Evolutionary conservation across 2,888 invertebrate genomes (phyloP), one percentile per base, ranked within the genome.

Genomic region (Trissolcus brochymenae): DNA sequence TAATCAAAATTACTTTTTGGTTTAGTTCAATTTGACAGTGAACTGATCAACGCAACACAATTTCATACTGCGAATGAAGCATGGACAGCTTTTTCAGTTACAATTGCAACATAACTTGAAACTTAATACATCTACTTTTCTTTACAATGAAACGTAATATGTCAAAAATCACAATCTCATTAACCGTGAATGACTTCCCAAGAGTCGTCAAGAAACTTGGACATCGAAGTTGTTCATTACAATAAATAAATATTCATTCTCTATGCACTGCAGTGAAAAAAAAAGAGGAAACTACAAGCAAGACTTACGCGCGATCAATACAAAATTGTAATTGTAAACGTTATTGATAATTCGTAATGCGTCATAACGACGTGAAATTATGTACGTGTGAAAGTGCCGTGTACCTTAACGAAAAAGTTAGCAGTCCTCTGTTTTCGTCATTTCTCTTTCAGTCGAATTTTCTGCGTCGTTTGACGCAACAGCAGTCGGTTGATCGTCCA

Each of bases 391-490:
- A 50, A 21, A 29, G 2, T 11, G 14, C 19, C 49, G n/a, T 54
- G 54, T 29, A 29, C 14, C 13, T 29, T 14, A n/a, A 46, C 46
- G 46, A 46, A 46, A 46, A 51, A 40, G 35, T 59, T 72, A 72
- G 46, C 51, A 74, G 7, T 74, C 57, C n/a, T 62, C 62, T 2
- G 7, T 14, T 61, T 60, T 65, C 13, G 29, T 7, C 13, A 41
- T 0, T 4, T 25, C 54, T 21, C 21, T 16, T 4, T 62, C 59
- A 9, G n/a, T 21, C 17, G 43, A 43, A 19, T 25, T 59, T 57
- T 67, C 67, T 6, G 57, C 19, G 2, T 35, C 13, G 13, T 21
- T 51, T 17, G 13, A 4, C 21, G 43, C 13, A 1, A 14, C 53
- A 19, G 17, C 21, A 7, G 14, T 67, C 25, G 56, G 2, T 17